Conservation (phyloP, 2,888 invertebrate genomes). For the Nemotelus pantherinus region DNA sequence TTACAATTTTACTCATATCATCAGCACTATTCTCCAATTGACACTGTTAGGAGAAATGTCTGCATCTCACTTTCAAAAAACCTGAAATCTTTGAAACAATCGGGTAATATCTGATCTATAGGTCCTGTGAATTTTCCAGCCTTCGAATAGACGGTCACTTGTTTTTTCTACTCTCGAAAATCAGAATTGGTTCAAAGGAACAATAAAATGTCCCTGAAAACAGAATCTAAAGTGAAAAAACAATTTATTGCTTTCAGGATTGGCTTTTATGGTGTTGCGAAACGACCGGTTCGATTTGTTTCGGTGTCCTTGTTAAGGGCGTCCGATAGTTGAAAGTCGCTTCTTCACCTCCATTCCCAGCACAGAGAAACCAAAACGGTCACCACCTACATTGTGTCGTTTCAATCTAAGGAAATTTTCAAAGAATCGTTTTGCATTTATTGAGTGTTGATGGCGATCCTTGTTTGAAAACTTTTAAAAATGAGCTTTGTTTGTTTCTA, state of each 20-base stretch:
- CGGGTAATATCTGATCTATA: background rate
- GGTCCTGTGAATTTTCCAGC: slow-evolving; percentile 14
- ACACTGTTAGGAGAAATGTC: background rate
- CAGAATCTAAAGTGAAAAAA: slow-evolving; percentile 50
- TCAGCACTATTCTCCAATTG: background rate
- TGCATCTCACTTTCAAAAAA: background rate
- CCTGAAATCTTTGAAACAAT: slow-evolving; percentile 17
- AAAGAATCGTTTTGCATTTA: slow-evolving; percentile 44
- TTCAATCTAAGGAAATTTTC: slow-evolving; percentile 25
- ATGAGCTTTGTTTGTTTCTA: background rate
- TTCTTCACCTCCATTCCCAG: background rate
- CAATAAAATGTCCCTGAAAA: slow-evolving; percentile 48
- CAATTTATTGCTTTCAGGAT: slow-evolving; percentile 50
- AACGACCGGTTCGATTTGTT: slow-evolving; percentile 48
- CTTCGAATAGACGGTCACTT: background rate
- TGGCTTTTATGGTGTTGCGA: slow-evolving; percentile 49
- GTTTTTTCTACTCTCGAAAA: background rate
- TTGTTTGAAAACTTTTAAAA: slow-evolving; percentile 40
- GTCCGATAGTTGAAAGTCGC: slow-evolving; percentile 9
- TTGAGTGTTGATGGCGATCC: slow-evolving; percentile 49
- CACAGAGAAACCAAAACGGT: background rate
- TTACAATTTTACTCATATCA: too few species aligned
- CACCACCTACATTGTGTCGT: background rate
- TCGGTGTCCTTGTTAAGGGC: slow-evolving; percentile 48
- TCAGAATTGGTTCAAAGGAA: slow-evolving; percentile 48